phyloP scores from a whole-genome alignment of 2,888 invertebrate species.

The Microplitis deprimator region DNA sequence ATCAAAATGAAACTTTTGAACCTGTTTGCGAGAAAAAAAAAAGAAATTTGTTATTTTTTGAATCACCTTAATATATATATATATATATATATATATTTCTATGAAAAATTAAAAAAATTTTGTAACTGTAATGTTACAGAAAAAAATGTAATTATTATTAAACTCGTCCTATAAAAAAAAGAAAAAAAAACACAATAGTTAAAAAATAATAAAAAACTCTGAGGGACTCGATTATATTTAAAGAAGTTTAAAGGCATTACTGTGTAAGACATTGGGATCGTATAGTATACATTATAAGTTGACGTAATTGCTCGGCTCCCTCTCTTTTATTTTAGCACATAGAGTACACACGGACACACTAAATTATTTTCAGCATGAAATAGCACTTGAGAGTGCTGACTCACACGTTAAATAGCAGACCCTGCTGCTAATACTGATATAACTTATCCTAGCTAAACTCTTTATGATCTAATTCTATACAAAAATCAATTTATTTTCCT shows the following conservation, averaged over 20 bases:
- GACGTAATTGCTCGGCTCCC: constrained; percentile 21
- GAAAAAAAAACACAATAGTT: not conserved
- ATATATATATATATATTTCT: too few relatives aligned
- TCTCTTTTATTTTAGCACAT: constrained; percentile 22
- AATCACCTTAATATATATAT: too few relatives aligned
- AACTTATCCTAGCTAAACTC: constrained; percentile 6
- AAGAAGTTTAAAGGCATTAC: not conserved
- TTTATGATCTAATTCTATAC: constrained; percentile 31
- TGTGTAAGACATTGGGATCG: constrained; percentile 3
- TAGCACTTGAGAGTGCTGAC: constrained; percentile 39
- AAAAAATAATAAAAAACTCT: not conserved
- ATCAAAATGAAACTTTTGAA: too few relatives aligned
- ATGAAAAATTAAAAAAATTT: too few relatives aligned
- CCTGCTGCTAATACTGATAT: constrained; percentile 13
- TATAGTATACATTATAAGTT: constrained; percentile 14
- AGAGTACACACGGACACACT: constrained; percentile 31
- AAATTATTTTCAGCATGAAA: constrained; percentile 44
- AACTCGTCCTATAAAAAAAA: too few relatives aligned
- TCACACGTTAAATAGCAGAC: constrained; percentile 34
- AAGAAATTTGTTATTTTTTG: too few relatives aligned
- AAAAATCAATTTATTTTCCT: not conserved
- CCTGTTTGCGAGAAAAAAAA: too few relatives aligned
- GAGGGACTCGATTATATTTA: not conserved
- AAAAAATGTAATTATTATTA: too few relatives aligned
- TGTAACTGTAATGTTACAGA: too few relatives aligned